Conservation (phyloP, 2,888 invertebrate species). For the Dermolepida albohirtum region DNA sequence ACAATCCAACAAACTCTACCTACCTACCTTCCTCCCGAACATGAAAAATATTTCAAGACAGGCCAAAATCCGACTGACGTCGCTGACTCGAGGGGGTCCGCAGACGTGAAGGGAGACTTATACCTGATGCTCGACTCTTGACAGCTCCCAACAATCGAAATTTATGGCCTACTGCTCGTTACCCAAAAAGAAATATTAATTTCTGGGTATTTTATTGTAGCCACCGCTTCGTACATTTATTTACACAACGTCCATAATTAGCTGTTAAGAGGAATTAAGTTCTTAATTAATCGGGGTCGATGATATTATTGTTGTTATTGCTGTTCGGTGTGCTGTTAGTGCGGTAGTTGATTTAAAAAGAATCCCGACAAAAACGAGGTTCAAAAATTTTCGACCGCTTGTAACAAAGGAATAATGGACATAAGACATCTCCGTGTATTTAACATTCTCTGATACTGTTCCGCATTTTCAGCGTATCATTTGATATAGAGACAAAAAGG, state of each 20-base stretch:
- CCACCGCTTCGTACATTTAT: conserved; percentile 56
- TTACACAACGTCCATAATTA: conserved; percentile 60
- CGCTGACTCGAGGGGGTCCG: no score
- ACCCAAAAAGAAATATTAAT: conserved; percentile 60
- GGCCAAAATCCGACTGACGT: no score
- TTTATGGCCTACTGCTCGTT: conserved; percentile 49
- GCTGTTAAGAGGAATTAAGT: conserved; percentile 58
- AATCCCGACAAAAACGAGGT: conserved; percentile 20
- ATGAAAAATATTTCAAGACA: conserved; percentile 22
- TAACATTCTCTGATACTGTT: conserved; percentile 28
- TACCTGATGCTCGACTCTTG: conserved; percentile 41
- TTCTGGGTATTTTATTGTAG: conserved; percentile 55
- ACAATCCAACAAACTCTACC: conserved; percentile 8
- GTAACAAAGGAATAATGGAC: not conserved
- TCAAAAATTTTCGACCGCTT: conserved; percentile 13
- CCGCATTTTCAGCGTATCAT: conserved; percentile 16
- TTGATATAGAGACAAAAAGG: not conserved
- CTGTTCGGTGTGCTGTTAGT: not conserved
- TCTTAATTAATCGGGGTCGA: conserved; percentile 50
- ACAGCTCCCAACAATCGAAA: conserved; percentile 40
- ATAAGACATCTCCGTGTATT: conserved; percentile 9
- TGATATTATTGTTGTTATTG: conserved; percentile 44
- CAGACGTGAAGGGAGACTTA: conserved; percentile 2
- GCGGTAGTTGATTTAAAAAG: conserved; percentile 7
- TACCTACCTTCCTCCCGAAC: conserved; percentile 11